A percentile compares a stretch with the other conserved stretches of the same genome.
Conservation (phyloP, 2,888 invertebrate genomes). For the Iphiclides podalirius region DNA sequence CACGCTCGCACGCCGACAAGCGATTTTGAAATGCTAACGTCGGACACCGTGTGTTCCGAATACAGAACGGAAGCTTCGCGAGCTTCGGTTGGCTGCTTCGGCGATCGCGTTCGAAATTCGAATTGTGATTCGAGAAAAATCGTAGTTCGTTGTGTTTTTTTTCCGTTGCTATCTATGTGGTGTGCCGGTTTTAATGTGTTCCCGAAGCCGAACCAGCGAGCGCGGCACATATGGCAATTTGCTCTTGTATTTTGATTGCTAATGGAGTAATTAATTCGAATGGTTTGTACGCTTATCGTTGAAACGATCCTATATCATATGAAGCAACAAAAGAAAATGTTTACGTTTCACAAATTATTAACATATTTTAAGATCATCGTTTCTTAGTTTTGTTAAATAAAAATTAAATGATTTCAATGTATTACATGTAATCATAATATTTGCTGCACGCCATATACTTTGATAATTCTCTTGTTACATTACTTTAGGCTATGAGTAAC, state of each 20-base stretch:
- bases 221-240: background rate
- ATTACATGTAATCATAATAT: too few species aligned
- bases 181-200: constrained; percentile 8
- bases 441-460: too few species aligned
- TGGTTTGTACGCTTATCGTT: background rate
- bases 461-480: too few species aligned
- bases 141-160: constrained; percentile 2
- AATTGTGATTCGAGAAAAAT: constrained; percentile 8
- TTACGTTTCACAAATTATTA: too few species aligned
- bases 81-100: constrained; percentile 13
- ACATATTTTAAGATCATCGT: too few species aligned
- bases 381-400: too few species aligned
- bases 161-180: constrained; percentile 2
- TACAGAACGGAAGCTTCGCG: constrained; percentile 21
- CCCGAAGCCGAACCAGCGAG: background rate
- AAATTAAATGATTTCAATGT: too few species aligned
- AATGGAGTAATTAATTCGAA: constrained; percentile 1
- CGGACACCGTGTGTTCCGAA: constrained; percentile 13
- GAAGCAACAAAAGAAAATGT: background rate
- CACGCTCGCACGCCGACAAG: constrained; percentile 21
- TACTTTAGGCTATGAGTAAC: too few species aligned
- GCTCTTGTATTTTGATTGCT: background rate
- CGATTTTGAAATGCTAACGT: constrained; percentile 25
- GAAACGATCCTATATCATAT: background rate
- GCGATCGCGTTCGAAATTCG: constrained; percentile 21